These are phyloP conservation scores for Styela plicata DNA, from an alignment of 23 tunicate genomes.

Conservation along the genomic window DNA sequence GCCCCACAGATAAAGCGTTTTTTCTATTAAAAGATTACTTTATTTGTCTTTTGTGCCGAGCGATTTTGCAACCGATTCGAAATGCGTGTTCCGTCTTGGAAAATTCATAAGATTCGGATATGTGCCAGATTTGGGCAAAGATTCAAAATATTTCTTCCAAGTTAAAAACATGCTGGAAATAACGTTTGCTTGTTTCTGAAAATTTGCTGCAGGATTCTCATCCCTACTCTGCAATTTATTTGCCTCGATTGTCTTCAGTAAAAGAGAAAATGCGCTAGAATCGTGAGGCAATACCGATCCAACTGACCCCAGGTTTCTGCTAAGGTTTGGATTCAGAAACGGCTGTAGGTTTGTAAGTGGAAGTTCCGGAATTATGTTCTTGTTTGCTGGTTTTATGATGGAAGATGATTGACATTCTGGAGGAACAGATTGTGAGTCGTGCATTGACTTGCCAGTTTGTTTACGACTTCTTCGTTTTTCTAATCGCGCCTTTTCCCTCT, in stretches of 20 bases:
- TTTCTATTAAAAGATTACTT: too few species aligned
- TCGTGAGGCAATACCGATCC: not conserved
- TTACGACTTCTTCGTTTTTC: conserved; percentile 9
- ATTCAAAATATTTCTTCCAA: not conserved
- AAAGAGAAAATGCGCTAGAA: not conserved
- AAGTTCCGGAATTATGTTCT: not conserved
- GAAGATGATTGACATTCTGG: not conserved
- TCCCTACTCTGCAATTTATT: not conserved
- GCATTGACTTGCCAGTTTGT: not conserved
- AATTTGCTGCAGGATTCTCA: not conserved
- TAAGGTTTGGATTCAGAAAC: not conserved
- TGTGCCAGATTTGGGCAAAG: not conserved
- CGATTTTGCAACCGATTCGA: too few species aligned
- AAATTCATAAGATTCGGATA: not conserved
- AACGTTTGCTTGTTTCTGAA: not conserved
- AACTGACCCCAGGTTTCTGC: not conserved
- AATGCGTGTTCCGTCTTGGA: too few species aligned
- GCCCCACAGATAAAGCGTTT: too few species aligned
- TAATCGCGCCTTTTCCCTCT: conserved; percentile 37
- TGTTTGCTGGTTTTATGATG: not conserved
- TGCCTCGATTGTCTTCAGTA: not conserved
- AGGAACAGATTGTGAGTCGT: not conserved
- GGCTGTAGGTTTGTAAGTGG: not conserved
- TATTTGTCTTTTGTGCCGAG: too few species aligned
- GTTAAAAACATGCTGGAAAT: not conserved